Conservation (phyloP, 2,113 vertebrate species). For the Cottus gobio region DNA sequence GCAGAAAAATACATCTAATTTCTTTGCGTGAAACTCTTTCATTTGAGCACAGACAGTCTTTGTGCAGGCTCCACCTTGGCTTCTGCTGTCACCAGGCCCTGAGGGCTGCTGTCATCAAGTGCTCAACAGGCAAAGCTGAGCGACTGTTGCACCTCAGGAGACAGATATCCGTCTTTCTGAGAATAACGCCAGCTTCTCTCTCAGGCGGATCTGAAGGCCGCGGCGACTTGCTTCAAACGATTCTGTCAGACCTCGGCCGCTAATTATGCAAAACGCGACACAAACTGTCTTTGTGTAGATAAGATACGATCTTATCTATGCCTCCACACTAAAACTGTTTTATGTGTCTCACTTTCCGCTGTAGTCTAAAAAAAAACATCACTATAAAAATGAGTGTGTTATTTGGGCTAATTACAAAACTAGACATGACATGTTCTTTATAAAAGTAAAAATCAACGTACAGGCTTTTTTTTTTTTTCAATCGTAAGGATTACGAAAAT, state of each 20-base stretch:
- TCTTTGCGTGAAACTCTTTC: background rate
- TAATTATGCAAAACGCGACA: slow-evolving; percentile 41
- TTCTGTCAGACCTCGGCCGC: background rate
- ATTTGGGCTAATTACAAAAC: background rate
- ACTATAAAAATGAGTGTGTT: background rate
- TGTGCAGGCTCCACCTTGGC: slow-evolving; percentile 4
- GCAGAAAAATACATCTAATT: background rate
- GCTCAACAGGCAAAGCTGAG: slow-evolving; percentile 16
- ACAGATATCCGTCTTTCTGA: slow-evolving; percentile 37
- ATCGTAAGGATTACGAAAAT: background rate
- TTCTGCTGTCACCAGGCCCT: slow-evolving; percentile 27
- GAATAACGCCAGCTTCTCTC: slow-evolving; percentile 16
- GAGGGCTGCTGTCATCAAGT: slow-evolving; percentile 47
- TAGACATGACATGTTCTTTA: no score
- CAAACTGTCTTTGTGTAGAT: no score
- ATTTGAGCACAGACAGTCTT: slow-evolving; percentile 8
- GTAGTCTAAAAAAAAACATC: background rate
- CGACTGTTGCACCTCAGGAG: slow-evolving; percentile 57
- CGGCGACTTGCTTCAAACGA: background rate
- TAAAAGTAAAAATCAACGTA: background rate
- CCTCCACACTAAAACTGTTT: background rate
- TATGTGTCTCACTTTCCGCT: background rate
- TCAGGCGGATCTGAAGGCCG: background rate
- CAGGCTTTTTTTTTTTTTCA: background rate
- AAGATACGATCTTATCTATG: slow-evolving; percentile 24